A percentile compares a stretch with the other conserved stretches of the same genome.
These are phyloP conservation scores for Physella acuta DNA, from an alignment of 1,140 invertebrate genomes.

Conservation along the genomic window DNA sequence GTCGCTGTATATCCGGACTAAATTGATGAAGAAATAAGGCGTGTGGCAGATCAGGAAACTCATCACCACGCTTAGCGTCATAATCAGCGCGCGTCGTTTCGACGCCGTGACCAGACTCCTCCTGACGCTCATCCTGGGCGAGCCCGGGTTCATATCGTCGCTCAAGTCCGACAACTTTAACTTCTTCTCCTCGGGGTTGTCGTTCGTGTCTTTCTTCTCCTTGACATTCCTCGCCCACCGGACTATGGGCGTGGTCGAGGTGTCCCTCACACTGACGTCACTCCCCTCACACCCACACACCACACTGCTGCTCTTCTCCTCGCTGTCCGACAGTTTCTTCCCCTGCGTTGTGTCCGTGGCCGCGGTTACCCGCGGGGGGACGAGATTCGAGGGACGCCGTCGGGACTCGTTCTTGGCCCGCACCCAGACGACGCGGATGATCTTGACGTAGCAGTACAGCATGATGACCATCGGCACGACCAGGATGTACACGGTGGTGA, in stretches of 20 bases:
- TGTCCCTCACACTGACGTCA: not conserved
- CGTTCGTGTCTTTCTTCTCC: not conserved
- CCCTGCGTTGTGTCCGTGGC: not conserved
- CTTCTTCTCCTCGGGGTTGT: not conserved
- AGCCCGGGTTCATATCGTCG: conserved; percentile 8
- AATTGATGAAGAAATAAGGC: conserved; percentile 58
- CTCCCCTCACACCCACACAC: conserved; percentile 52
- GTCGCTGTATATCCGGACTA: conserved; percentile 60
- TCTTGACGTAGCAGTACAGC: conserved; percentile 60
- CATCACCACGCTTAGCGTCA: conserved; percentile 61
- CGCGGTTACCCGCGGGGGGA: not conserved
- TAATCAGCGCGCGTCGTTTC: conserved; percentile 54
- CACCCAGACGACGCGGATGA: conserved; percentile 59
- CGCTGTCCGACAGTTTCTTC: not conserved
- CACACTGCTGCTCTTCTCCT: conserved; percentile 32
- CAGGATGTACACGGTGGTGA: conserved; percentile 58
- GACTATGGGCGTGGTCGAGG: not conserved
- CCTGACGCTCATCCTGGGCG: conserved; percentile 41
- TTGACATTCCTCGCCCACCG: not conserved
- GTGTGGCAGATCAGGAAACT: conserved; percentile 61
- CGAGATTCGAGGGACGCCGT: not conserved
- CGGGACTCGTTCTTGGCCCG: conserved; percentile 23
- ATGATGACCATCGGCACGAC: conserved; percentile 59
- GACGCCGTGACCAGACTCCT: conserved; percentile 45
- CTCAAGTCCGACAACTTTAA: not conserved